Conservation (phyloP, 1,140 invertebrate species). For the Cydia pomonella region DNA sequence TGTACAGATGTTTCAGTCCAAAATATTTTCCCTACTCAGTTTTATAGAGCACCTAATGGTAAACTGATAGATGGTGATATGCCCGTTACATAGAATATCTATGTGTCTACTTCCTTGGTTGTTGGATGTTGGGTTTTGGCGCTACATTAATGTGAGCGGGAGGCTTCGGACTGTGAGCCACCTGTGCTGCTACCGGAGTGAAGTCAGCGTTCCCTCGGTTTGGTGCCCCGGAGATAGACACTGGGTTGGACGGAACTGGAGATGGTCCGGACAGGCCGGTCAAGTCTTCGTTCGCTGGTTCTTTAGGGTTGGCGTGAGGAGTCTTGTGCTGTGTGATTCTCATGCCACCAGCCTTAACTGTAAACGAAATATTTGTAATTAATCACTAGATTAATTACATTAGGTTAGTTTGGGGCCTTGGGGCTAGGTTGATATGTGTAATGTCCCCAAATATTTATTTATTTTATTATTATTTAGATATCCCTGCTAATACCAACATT, state of each 20-base stretch:
- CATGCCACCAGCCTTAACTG: constrained; percentile 96
- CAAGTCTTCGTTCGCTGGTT: constrained; percentile 73
- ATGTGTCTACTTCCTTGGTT: constrained; percentile 87
- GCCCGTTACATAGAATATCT: constrained; percentile 34
- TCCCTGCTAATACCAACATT: too few species aligned
- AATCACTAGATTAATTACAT: not conserved
- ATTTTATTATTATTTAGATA: too few species aligned
- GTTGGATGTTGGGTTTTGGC: constrained; percentile 85
- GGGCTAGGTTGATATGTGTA: too few species aligned
- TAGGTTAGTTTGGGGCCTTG: too few species aligned
- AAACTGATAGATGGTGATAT: constrained; percentile 43
- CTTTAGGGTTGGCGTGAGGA: constrained; percentile 83
- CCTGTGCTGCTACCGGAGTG: constrained; percentile 92
- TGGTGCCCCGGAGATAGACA: constrained; percentile 89
- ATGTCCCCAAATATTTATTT: too few species aligned
- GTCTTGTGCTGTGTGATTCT: constrained; percentile 93
- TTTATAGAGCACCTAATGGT: constrained; percentile 33
- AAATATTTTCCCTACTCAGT: not conserved
- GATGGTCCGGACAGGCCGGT: constrained; percentile 76
- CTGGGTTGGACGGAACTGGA: constrained; percentile 86
- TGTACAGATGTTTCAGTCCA: constrained; percentile 34
- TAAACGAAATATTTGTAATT: not conserved
- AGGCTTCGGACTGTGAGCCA: constrained; percentile 87
- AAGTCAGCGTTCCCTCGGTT: constrained; percentile 92
- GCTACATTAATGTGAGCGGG: constrained; percentile 83